These are phyloP conservation scores for Rhipidura dahli DNA, from an alignment of 2,113 vertebrate genomes.

Conservation along the genomic window DNA sequence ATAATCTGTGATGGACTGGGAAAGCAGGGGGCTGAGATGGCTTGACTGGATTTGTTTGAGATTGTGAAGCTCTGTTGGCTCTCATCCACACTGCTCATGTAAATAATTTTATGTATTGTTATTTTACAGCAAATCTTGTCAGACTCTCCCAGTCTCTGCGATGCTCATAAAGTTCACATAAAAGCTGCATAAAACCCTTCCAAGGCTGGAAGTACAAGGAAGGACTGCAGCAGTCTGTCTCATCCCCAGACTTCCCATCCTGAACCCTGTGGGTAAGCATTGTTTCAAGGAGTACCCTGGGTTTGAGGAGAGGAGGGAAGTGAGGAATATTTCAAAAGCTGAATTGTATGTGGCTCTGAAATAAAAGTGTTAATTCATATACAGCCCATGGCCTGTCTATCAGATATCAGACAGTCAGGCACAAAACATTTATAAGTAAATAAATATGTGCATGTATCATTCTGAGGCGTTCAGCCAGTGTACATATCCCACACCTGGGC, in stretches of 20 bases:
- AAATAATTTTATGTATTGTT: background rate
- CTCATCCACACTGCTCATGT: background rate
- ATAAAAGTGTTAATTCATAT: background rate
- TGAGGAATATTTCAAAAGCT: background rate
- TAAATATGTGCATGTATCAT: background rate
- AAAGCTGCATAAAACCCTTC: background rate
- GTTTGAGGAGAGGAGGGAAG: background rate
- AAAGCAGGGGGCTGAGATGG: background rate
- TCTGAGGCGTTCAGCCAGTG: accelerated
- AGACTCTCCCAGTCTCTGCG: background rate
- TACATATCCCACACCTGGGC: background rate
- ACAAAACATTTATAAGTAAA: background rate
- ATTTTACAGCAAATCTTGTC: background rate
- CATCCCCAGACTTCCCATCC: background rate
- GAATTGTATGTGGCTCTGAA: background rate
- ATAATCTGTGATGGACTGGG: background rate
- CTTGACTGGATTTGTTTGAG: background rate
- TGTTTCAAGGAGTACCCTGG: background rate
- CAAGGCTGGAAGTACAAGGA: background rate
- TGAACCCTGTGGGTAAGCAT: background rate
- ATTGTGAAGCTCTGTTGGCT: background rate
- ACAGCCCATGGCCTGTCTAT: background rate
- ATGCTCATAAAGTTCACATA: background rate
- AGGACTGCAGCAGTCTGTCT: background rate
- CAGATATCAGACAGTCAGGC: background rate